Evolutionary conservation across 2,113 vertebrate genomes (phyloP), one percentile per base, ranked within the genome.

Genomic region (Microtus montanus): DNA sequence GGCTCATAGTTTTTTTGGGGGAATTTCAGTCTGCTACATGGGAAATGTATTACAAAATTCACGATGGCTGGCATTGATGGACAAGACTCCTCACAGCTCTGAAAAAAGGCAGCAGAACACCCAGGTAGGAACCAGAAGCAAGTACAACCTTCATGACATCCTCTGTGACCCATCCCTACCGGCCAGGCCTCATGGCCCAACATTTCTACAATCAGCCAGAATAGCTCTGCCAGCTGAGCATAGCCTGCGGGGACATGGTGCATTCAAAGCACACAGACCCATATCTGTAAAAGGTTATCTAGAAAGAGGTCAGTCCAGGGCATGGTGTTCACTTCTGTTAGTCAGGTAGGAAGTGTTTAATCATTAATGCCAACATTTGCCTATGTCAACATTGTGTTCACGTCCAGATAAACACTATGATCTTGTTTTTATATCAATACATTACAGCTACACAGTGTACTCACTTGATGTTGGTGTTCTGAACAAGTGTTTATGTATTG

Each of bases 341-440:
- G 41, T 3, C 33, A 64, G 28, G 41, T 14, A 78, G 30, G 30
- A 7, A 79, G 41, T 33, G 15, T 92, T 89, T 92, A 64, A 47
- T 93, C 52, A 95, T 93, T 79, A 78, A 96, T n/a, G 9, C 89
- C 35, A 30, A 24, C 87, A 71, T 80, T 89, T 85, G 33, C 26
- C 35, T 79, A 3, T 78, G 78, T 86, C 71, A 68, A 86, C 41
- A 3, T 30, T 75, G 58, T 78, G 49, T 33, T 22, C 15, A 35
- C 22, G 7, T 77, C 41, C 22, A 30, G 71, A 78, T 28, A 85
- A 89, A 83, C 63, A 71, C 3, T 3, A 3, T 20, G 30, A 78
- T 71, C 49, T 71, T 93, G 30, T 74, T 80, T 87, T 52, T n/a
- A 24, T 47, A 14, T 49, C 19, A 26, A 89, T 49, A 2, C 17